These are phyloP conservation scores for Lepilemur septentrionalis DNA, from an alignment of 2,797 vertebrate genomes.

Conservation along the genomic window DNA sequence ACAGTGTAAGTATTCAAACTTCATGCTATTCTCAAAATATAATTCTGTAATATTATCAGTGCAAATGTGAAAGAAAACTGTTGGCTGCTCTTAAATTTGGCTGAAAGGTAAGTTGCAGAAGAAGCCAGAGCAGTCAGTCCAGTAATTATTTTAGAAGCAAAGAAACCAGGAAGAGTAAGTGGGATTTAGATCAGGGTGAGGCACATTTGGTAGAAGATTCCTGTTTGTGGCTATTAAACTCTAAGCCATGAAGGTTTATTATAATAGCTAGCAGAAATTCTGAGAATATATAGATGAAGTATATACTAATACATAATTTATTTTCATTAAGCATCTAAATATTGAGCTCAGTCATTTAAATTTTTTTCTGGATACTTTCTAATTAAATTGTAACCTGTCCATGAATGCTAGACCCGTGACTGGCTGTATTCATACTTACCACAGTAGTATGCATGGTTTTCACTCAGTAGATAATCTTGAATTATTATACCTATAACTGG, in stretches of 20 bases:
- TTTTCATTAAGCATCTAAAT: constrained; percentile 38
- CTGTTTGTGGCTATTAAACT: neutral
- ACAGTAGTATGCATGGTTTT: neutral
- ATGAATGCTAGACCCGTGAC: neutral
- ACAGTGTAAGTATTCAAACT: constrained; percentile 88
- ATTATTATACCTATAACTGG: neutral
- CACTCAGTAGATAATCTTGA: neutral
- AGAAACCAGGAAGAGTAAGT: neutral
- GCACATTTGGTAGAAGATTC: neutral
- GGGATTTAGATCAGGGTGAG: neutral
- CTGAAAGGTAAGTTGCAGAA: neutral
- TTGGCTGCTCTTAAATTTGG: neutral
- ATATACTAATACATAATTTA: neutral
- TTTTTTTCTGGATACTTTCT: constrained; percentile 13
- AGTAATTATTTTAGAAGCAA: neutral
- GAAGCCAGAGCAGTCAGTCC: neutral
- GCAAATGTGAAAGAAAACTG: neutral
- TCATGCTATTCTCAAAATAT: neutral
- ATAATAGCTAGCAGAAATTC: neutral
- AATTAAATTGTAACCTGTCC: neutral
- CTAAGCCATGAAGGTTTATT: neutral
- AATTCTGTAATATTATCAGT: neutral
- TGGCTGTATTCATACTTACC: neutral
- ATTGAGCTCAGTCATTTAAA: neutral
- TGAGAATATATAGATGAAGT: neutral